A percentile compares a stretch with the other conserved stretches of the same genome.
These are phyloP conservation scores for Oncorhynchus clarkii DNA, from an alignment of 2,113 vertebrate species.

Conservation along the genomic window DNA sequence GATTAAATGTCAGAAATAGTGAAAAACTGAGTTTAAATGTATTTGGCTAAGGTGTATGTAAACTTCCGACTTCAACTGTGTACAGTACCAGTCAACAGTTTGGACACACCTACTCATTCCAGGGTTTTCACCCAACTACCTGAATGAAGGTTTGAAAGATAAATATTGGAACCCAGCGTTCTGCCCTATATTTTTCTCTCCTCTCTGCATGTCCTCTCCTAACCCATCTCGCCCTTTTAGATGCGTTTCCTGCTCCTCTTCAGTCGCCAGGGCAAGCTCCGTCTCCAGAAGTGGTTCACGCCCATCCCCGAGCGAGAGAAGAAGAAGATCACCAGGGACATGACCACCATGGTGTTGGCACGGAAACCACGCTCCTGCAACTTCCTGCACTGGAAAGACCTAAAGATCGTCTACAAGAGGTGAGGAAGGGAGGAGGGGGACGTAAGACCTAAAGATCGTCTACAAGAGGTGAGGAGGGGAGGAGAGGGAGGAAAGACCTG, in stretches of 20 bases:
- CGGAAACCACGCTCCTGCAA: slow-evolving; percentile 89
- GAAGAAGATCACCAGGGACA: slow-evolving; percentile 92
- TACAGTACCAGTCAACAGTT: too few relatives aligned
- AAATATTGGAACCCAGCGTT: neutral
- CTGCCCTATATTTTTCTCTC: neutral
- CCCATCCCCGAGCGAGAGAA: slow-evolving; percentile 89
- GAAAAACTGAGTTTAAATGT: too few relatives aligned
- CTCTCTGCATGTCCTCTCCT: neutral
- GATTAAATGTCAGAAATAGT: too few relatives aligned
- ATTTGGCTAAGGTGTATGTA: too few relatives aligned
- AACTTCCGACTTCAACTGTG: too few relatives aligned
- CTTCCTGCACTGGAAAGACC: slow-evolving; percentile 95
- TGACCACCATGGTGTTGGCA: slow-evolving; percentile 86
- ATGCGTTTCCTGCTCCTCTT: slow-evolving; percentile 97
- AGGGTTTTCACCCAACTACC: too few relatives aligned
- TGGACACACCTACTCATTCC: too few relatives aligned
- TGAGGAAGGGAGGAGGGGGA: slow-evolving; percentile 26
- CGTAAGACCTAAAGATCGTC: slow-evolving; percentile 96
- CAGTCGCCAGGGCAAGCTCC: slow-evolving; percentile 95
- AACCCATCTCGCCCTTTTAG: slow-evolving; percentile 53
- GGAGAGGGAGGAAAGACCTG: too few relatives aligned
- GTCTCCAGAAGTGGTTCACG: slow-evolving; percentile 96
- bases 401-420: slow-evolving; percentile 98
- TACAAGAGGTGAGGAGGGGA: slow-evolving; percentile 76
- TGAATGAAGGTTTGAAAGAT: too few relatives aligned